A percentile compares a stretch with the other conserved stretches of the same genome.
These are phyloP conservation scores for Ferrisia virgata DNA, from an alignment of 2,888 invertebrate genomes.

Conservation along the genomic window DNA sequence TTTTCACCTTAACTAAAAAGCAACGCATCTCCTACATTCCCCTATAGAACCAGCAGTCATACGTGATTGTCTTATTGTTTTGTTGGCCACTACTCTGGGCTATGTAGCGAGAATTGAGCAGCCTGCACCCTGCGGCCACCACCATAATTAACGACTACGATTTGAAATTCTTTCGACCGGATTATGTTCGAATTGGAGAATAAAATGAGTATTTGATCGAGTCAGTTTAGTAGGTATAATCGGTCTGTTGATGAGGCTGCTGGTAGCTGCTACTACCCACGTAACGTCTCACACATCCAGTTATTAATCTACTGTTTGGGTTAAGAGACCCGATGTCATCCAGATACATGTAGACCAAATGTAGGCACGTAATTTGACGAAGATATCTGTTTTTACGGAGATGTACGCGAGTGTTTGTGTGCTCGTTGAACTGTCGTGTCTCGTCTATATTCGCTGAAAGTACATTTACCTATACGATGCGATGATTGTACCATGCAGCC, in stretches of 20 bases:
- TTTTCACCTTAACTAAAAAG: not conserved
- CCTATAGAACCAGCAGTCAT: too few relatives aligned
- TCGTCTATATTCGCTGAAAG: too few relatives aligned
- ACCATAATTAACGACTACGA: not conserved
- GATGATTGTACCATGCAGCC: not conserved
- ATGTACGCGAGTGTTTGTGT: not conserved
- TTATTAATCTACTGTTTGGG: too few relatives aligned
- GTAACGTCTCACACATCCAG: not conserved
- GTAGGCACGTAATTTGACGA: slow-evolving; percentile 18
- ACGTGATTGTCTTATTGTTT: not conserved
- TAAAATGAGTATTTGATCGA: not conserved
- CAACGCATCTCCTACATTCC: not conserved
- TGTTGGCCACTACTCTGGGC: not conserved
- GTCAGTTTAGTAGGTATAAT: too few relatives aligned
- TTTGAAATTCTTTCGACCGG: slow-evolving; percentile 9
- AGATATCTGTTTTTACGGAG: not conserved
- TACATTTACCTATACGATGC: too few relatives aligned
- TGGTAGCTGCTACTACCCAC: not conserved
- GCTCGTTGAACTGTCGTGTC: not conserved
- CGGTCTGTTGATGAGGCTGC: too few relatives aligned
- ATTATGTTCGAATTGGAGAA: not conserved
- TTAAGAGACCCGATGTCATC: not conserved
- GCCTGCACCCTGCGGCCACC: not conserved
- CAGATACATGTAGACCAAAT: not conserved
- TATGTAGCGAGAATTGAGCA: not conserved